Conservation (phyloP, 1,140 invertebrate genomes). For the Arion vulgaris region DNA sequence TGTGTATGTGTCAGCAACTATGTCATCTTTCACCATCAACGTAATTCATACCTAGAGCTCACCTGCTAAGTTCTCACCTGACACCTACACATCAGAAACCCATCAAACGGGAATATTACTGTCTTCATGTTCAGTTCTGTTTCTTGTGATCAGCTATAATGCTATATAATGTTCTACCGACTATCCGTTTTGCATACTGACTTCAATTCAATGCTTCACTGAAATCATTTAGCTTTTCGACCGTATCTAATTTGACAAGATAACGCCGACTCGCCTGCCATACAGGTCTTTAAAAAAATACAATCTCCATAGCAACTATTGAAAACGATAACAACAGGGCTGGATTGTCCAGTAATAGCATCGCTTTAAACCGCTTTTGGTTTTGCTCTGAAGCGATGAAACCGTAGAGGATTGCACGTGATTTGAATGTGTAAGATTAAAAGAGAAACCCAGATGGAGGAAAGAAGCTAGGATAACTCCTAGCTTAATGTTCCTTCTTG, state of each 20-base stretch:
- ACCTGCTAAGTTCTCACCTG: neutral
- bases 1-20: neutral
- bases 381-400: neutral
- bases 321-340: neutral
- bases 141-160: neutral
- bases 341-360: neutral
- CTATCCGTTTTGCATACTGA: neutral
- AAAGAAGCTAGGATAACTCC: neutral
- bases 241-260: slow-evolving; percentile 19
- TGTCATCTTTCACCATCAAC: neutral
- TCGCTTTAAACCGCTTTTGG: slow-evolving; percentile 15
- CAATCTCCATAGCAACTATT: slow-evolving; percentile 17
- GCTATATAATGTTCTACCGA: neutral
- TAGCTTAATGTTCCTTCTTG: slow-evolving; percentile 5
- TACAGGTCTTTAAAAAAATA: slow-evolving; percentile 1
- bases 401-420: slow-evolving; percentile 4
- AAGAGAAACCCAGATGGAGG: neutral
- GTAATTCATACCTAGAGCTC: neutral
- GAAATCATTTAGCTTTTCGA: neutral
- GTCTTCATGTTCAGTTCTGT: neutral
- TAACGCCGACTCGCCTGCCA: neutral
- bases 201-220: slow-evolving; percentile 3
- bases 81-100: neutral
- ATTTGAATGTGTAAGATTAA: neutral
- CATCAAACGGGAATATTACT: neutral